Percentiles rank a stretch among this genome's conserved stretches.
Evolutionary conservation across 1,140 invertebrate species (phyloP).

Genomic region (Camponotus vicinus): DNA sequence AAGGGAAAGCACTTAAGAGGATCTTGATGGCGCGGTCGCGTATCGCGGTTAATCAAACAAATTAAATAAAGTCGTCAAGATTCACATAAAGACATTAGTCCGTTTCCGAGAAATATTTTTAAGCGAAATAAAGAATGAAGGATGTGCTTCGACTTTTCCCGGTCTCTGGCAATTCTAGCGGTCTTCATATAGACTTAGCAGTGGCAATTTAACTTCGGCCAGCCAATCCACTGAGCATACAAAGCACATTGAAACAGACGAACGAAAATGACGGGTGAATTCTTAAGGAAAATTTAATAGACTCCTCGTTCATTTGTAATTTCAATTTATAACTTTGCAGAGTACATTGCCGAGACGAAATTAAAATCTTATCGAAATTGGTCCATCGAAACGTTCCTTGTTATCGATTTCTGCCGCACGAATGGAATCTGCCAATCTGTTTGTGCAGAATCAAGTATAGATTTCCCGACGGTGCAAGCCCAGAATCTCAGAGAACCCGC

Average conservation of each 20-base stretch:
- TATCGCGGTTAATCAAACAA: neutral
- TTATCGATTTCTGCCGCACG: constrained; percentile 1
- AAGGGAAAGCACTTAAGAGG: neutral
- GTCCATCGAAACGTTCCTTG: neutral
- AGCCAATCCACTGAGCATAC: constrained; percentile 25
- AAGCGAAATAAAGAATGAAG: constrained; percentile 6
- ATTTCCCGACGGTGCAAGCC: neutral
- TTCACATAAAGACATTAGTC: neutral
- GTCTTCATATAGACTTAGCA: constrained; percentile 16
- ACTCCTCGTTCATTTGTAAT: neutral
- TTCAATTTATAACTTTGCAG: neutral
- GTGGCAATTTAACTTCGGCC: constrained; percentile 30
- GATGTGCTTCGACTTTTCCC: neutral
- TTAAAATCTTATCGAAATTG: neutral
- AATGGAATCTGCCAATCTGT: neutral
- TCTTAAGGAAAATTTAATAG: neutral
- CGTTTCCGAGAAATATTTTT: neutral
- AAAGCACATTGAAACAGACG: neutral
- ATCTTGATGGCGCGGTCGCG: neutral
- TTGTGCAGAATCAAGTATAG: neutral
- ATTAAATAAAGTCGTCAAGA: neutral
- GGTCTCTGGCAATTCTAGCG: neutral
- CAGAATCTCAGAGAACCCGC: neutral
- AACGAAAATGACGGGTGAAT: neutral
- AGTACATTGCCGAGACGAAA: no score